These are phyloP conservation scores for Gymnogyps californianus DNA, from an alignment of 2,113 vertebrate genomes.

Conservation along the genomic window DNA sequence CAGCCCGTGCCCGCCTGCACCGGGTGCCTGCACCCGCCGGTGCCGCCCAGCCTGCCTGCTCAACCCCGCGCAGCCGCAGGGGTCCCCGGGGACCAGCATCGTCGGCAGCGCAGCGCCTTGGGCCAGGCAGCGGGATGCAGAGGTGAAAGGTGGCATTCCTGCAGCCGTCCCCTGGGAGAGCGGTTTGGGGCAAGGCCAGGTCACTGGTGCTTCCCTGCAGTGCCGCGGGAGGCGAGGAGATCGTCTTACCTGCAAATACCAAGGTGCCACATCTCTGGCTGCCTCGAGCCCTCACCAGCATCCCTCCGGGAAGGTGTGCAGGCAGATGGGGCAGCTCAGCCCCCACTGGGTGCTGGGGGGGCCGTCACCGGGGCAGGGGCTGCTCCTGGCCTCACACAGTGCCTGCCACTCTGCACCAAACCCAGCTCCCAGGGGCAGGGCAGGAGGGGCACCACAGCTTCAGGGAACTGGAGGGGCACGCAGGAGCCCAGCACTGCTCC, in stretches of 20 bases:
- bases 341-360: too few relatives aligned
- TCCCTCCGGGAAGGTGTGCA: background rate
- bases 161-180: background rate
- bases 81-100: accelerated
- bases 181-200: background rate
- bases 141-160: background rate
- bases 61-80: accelerated
- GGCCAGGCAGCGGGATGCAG: background rate
- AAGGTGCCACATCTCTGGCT: background rate
- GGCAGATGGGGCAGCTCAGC: background rate
- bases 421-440: background rate
- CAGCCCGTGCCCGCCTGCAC: background rate
- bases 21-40: background rate
- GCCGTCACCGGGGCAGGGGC: background rate
- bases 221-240: background rate
- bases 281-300: background rate
- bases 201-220: background rate
- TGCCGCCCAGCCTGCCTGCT: background rate
- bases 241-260: background rate
- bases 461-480: background rate
- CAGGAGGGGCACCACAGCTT: background rate
- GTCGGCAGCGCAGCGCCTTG: background rate
- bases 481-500: background rate
- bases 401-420: background rate
- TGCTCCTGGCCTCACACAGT: background rate